A percentile compares a stretch with the other conserved stretches of the same genome.
Conservation (phyloP, 2,113 vertebrate species). For the Eira barbara region DNA sequence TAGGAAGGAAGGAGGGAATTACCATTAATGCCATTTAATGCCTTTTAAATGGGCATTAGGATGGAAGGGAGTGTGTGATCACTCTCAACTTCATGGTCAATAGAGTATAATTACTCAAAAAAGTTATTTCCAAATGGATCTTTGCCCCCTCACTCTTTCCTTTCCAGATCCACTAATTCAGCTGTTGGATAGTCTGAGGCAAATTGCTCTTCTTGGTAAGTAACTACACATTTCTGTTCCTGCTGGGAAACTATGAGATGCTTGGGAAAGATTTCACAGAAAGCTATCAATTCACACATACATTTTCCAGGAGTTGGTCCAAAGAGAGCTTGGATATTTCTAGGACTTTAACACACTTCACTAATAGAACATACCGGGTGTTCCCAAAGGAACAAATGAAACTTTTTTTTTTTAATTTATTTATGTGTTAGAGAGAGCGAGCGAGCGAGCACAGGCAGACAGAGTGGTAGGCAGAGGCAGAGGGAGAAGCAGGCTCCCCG, state of each 20-base stretch:
- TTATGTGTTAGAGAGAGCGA: no score
- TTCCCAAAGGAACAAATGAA: conserved; percentile 12
- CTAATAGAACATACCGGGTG: conserved; percentile 29
- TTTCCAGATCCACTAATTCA: conserved; percentile 35
- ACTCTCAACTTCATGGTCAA: neutral
- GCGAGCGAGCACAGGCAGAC: no score
- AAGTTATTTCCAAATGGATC: conserved; percentile 51
- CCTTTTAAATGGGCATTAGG: neutral
- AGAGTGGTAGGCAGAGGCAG: no score
- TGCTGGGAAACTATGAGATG: conserved; percentile 74
- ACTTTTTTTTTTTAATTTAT: no score
- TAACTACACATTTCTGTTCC: conserved; percentile 61
- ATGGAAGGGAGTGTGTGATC: neutral
- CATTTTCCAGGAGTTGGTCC: conserved; percentile 75
- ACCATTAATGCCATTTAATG: neutral
- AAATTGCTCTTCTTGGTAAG: conserved; percentile 66
- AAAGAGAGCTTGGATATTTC: conserved; percentile 58
- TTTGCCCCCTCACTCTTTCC: conserved; percentile 12
- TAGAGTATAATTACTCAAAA: conserved; percentile 43
- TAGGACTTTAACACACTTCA: conserved; percentile 42
- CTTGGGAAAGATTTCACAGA: conserved; percentile 34
- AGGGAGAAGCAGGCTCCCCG: no score
- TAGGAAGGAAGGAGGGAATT: fast-evolving
- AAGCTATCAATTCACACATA: conserved; percentile 66
- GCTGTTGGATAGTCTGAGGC: conserved; percentile 60